Conservation (phyloP, 2,113 vertebrate genomes). For the Oncorhynchus clarkii region DNA sequence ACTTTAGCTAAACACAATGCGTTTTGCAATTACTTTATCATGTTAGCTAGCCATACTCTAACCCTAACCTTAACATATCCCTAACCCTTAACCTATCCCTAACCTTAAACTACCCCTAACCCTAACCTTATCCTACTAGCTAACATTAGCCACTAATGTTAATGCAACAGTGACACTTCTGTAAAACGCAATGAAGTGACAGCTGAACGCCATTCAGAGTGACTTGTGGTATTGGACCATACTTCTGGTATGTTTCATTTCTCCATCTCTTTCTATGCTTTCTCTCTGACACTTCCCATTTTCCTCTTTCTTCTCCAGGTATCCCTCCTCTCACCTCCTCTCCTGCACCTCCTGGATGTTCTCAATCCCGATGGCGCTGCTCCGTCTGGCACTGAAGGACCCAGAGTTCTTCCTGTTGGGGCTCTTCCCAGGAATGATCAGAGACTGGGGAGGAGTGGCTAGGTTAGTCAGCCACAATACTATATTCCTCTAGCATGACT, state of each 20-base stretch:
- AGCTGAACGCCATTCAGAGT: too few relatives aligned
- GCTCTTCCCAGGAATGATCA: constrained; percentile 95
- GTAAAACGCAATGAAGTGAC: too few relatives aligned
- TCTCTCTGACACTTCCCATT: too few relatives aligned
- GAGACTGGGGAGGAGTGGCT: constrained; percentile 74
- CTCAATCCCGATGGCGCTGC: constrained; percentile 95
- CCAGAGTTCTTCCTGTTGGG: constrained; percentile 93
- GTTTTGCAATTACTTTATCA: too few relatives aligned
- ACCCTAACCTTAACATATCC: too few relatives aligned
- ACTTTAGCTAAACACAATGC: too few relatives aligned
- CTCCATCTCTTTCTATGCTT: neutral
- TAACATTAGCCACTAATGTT: too few relatives aligned
- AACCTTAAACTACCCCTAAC: too few relatives aligned
- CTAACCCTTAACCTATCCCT: too few relatives aligned
- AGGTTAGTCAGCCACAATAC: constrained; percentile 38
- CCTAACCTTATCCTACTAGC: too few relatives aligned
- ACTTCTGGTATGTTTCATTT: neutral
- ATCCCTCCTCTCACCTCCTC: constrained; percentile 79
- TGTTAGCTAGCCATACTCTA: too few relatives aligned
- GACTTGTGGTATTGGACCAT: neutral
- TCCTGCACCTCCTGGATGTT: constrained; percentile 97
- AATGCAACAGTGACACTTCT: too few relatives aligned
- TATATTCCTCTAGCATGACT: neutral
- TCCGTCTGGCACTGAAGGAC: constrained; percentile 88
- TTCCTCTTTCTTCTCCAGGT: neutral